Evolutionary conservation across 1,140 invertebrate species (phyloP), one percentile per base, ranked within the genome.

Genomic region (Procambarus virginalis): DNA sequence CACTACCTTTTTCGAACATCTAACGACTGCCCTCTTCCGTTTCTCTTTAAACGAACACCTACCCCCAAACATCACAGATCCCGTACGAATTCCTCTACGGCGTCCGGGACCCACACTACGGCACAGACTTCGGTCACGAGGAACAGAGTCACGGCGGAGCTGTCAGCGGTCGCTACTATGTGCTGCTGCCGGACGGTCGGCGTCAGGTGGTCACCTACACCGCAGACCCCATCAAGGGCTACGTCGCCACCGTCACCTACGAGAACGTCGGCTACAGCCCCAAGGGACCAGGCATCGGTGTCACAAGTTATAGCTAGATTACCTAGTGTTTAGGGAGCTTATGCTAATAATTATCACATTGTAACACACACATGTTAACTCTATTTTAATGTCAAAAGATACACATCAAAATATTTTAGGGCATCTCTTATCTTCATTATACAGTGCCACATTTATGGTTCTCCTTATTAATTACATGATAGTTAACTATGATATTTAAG

Each of bases 171-270:
- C 88, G 85, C 34, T 93, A 93, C 89, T 90, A 91, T 76, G 93
- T 93, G 17, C 82, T 84, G 22, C 89, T 93, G 34, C 93, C 93
- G 55, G 93, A 93, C 64, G 93, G 93, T 75, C 92, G 93, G 22
- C 73, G 88, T 17, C 93, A 93, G 77, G 75, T 85, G 70, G 92
- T 92, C 12, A 82, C 87, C 4, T 92, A 92, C 92, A 91, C 88
- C 48, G 92, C 91, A 20, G 89, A 91, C 91, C 83, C 86, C 75
- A 58, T 77, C 20, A 22, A 82, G 5, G 92, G 92, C 48, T 92
- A 90, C 78, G 93, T 94, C 91, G 91, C 91, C 46, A 89, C 92
- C 34, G 89, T 92, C 10, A 91, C 84, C 22, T 92, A 92, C 81
- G 91, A 92, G 73, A 90, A 90, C 9, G 81, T 83, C 1, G 89